Evolutionary conservation across 2,113 vertebrate genomes (phyloP), one percentile per base, ranked within the genome.

Genomic region (Larimichthys polyactis): DNA sequence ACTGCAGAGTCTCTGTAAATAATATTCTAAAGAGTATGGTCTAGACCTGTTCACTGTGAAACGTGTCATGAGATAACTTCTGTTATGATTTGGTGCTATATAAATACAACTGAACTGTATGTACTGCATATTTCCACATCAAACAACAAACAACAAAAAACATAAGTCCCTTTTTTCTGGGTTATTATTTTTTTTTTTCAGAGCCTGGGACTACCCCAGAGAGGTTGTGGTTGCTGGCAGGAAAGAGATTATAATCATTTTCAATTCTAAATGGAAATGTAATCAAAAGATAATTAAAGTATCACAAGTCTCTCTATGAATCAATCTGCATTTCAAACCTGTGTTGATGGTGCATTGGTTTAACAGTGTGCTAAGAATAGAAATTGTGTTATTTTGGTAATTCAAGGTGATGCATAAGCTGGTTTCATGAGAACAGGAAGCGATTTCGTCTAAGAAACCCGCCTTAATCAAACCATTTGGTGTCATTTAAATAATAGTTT

Each of bases 181-280:
- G 3, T 3, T 3, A 0, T 29, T 29, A n/a, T 27, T 2, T 82
- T 2, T 65, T 40, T 36, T 49, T 54, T 8, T 5, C n/a, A 57
- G 11, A 19, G 16, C 29, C 11, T 60, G 43, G 62, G 62, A 74
- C 67, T 11, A 19, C 24, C 52, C 44, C 71, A 73, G 32, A 81
- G 60, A 19, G 32, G 54, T 48, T 48, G 54, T 66, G 49, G 22
- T 52, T 51, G 44, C 24, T 71, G 64, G 82, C 81, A 68, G 60
- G 68, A 24, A 57, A 46, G 22, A 49, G 44, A 12, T 19, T 57
- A 49, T 65, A 52, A 89, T 82, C 32, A 44, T 72, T 86, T 86
- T 78, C 60, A 87, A 78, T 88, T 91, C 80, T 73, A 90, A 91
- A 92, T 93, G 89, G 73, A 90, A 93, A 92, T 90, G 83, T 85